Percentiles rank a stretch among this genome's conserved stretches.
Conservation (phyloP, 2,797 vertebrate genomes). For the Chrosomus eos region DNA sequence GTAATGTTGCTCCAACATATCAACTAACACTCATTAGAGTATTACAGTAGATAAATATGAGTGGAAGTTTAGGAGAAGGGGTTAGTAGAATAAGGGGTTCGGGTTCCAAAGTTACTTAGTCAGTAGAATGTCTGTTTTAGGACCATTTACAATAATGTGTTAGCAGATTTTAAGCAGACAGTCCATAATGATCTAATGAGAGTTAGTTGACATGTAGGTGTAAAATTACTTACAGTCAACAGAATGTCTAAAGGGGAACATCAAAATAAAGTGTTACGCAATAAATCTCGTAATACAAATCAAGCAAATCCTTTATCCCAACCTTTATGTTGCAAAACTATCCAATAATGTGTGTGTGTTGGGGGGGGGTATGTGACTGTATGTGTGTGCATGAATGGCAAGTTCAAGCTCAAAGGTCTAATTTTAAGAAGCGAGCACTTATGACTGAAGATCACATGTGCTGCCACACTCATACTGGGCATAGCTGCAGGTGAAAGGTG, state of each 20-base stretch:
- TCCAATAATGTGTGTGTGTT: neutral
- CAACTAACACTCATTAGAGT: neutral
- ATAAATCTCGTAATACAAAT: neutral
- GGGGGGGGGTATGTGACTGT: neutral
- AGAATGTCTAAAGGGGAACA: neutral
- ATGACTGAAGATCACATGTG: conserved; percentile 44
- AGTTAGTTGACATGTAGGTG: neutral
- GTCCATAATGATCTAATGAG: neutral
- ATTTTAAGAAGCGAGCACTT: conserved; percentile 42
- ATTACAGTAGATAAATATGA: neutral
- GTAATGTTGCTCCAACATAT: neutral
- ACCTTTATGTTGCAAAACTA: neutral
- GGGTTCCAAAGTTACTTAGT: neutral
- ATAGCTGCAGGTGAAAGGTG: conserved; percentile 64
- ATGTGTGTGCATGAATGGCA: conserved; percentile 13
- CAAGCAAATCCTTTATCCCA: neutral
- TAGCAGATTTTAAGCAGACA: neutral
- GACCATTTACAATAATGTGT: neutral
- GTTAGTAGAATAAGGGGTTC: neutral
- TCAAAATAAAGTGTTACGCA: neutral
- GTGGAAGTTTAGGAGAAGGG: neutral
- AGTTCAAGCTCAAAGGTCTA: conserved; percentile 15
- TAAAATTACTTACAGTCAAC: neutral
- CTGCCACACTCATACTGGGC: conserved; percentile 35
- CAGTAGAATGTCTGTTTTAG: neutral